These are phyloP conservation scores for Caenorhabditis drosophilae DNA, from an alignment of 2,888 invertebrate species.

Conservation along the genomic window DNA sequence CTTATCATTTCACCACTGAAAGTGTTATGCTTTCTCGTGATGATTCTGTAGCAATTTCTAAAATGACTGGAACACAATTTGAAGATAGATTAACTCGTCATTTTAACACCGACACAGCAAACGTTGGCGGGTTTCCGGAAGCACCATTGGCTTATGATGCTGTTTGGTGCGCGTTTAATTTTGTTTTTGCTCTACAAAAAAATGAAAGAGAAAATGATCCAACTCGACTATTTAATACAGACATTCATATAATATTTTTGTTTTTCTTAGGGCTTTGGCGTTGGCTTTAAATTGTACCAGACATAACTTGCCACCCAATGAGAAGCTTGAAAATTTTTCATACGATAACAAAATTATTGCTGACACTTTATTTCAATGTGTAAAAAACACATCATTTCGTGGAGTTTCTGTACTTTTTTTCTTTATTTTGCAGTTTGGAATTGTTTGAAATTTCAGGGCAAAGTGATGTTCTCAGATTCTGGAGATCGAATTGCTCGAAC, in stretches of 20 bases:
- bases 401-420: slow-evolving; percentile 99
- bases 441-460: too few relatives aligned
- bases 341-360: slow-evolving; percentile 93
- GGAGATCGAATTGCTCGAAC: slow-evolving; percentile 98
- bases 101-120: slow-evolving; percentile 79
- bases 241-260: too few relatives aligned
- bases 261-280: slow-evolving; percentile 83
- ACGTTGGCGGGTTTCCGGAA: slow-evolving; percentile 81
- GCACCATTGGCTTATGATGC: slow-evolving; percentile 98
- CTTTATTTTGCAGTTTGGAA: too few relatives aligned
- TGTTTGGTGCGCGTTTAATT: too few relatives aligned
- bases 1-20: slow-evolving; percentile 97
- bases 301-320: slow-evolving; percentile 82
- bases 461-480: slow-evolving; percentile 91
- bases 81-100: slow-evolving; percentile 81
- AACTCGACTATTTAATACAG: too few relatives aligned
- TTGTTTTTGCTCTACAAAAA: too few relatives aligned
- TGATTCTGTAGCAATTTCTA: slow-evolving; percentile 83
- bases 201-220: too few relatives aligned
- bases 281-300: slow-evolving; percentile 96
- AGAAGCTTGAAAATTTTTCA: slow-evolving; percentile 90
- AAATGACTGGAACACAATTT: slow-evolving; percentile 76
- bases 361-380: slow-evolving; percentile 92
- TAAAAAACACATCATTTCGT: slow-evolving; percentile 95
- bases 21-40: slow-evolving; percentile 98